phyloP scores from a whole-genome alignment of 2,797 vertebrate species.

The Propithecus deckenii region DNA sequence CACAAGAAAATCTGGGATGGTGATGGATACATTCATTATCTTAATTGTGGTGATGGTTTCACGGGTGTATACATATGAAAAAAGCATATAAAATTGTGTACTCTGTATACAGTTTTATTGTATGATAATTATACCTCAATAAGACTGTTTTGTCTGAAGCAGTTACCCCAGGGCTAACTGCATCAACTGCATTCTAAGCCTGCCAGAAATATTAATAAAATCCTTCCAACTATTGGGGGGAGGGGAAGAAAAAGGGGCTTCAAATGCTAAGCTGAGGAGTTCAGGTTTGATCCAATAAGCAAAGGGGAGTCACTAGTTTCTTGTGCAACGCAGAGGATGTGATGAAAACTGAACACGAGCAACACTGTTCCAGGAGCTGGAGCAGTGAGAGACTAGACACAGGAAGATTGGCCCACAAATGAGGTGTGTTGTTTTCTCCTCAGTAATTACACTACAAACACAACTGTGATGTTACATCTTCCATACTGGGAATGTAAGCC shows the following conservation, averaged over 20 bases:
- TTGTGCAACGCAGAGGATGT: not conserved
- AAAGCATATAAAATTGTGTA: not conserved
- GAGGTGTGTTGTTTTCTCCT: not conserved
- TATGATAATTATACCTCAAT: not conserved
- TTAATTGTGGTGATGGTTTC: not conserved
- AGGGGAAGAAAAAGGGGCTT: not conserved
- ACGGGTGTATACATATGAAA: not conserved
- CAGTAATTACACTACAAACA: not conserved
- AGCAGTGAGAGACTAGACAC: not conserved
- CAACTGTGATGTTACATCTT: not conserved
- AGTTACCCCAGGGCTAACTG: not conserved
- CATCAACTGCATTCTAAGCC: not conserved
- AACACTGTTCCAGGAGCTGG: slow-evolving; percentile 25
- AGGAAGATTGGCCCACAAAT: not conserved
- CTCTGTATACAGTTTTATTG: not conserved
- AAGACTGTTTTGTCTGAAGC: slow-evolving; percentile 2
- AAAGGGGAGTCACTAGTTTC: not conserved
- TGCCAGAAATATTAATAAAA: slow-evolving; percentile 9
- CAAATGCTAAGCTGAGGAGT: not conserved
- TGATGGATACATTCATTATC: not conserved
- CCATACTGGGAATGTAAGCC: not conserved
- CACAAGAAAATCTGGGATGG: not conserved
- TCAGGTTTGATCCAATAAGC: not conserved
- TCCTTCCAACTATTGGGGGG: not conserved
- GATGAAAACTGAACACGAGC: not conserved